phyloP scores from a whole-genome alignment of 2,888 invertebrate genomes.

The Epiblema foenella region DNA sequence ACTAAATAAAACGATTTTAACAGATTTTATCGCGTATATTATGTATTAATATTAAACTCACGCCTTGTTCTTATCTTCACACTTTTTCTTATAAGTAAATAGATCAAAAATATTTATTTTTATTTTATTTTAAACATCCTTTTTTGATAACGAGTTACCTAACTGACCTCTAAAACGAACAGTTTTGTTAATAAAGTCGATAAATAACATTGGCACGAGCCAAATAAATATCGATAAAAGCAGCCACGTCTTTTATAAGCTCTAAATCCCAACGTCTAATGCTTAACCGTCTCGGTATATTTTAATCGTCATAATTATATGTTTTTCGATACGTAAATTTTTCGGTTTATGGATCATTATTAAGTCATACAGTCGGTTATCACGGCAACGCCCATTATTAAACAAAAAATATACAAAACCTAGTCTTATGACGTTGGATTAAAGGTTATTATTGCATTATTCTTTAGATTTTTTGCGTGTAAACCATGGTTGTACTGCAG shows the following conservation, averaged over 20 bases:
- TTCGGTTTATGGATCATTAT: conserved; percentile 74
- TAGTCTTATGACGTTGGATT: conserved; percentile 8
- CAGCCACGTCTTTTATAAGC: background rate
- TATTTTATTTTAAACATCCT: background rate
- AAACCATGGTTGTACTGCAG: background rate
- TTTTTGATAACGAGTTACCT: background rate
- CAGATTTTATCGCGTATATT: no score
- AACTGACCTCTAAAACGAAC: no score
- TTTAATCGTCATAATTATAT: conserved; percentile 72
- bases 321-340: conserved; percentile 75
- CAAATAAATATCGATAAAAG: conserved; percentile 23
- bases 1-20: no score
- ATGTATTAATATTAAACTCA: no score
- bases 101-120: no score
- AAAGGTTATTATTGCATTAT: conserved; percentile 11
- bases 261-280: background rate
- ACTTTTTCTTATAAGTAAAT: no score
- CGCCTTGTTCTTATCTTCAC: no score
- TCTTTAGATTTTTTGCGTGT: background rate
- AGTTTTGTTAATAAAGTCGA: background rate
- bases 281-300: conserved; percentile 56
- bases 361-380: conserved; percentile 74
- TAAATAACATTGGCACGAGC: background rate
- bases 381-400: conserved; percentile 70
- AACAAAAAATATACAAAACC: background rate